Percentiles rank a stretch among this genome's conserved stretches.
phyloP scores from a whole-genome alignment of 2,888 invertebrate genomes.

The Cantharis flavilabris region DNA sequence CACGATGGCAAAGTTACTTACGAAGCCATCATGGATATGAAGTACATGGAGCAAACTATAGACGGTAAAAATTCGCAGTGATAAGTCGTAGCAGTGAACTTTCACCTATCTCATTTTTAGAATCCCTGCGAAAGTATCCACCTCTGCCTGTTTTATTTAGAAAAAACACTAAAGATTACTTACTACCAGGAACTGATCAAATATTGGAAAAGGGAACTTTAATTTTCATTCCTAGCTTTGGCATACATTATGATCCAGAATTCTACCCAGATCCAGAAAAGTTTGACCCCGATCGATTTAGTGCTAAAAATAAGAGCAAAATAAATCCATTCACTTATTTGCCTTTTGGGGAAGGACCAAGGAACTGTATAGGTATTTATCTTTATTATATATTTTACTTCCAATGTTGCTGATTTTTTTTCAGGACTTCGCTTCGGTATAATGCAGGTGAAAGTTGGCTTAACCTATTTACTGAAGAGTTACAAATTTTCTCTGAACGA shows the following conservation, averaged over 20 bases:
- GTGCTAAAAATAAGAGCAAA: slow-evolving; percentile 53
- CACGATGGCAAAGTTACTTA: slow-evolving; percentile 54
- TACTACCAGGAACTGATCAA: slow-evolving; percentile 8
- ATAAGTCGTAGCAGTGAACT: neutral
- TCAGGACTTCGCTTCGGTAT: slow-evolving; percentile 35
- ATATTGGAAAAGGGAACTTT: slow-evolving; percentile 10
- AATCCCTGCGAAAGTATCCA: slow-evolving; percentile 26
- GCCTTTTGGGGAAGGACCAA: slow-evolving; percentile 64
- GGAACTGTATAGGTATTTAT: slow-evolving; percentile 61
- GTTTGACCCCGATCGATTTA: slow-evolving; percentile 21
- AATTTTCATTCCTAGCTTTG: slow-evolving; percentile 8
- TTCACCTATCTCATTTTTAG: slow-evolving; percentile 32
- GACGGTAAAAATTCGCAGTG: slow-evolving; percentile 14
- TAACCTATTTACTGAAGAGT: slow-evolving; percentile 27
- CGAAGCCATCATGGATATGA: slow-evolving; percentile 56
- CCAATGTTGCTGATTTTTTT: neutral
- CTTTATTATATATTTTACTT: neutral
- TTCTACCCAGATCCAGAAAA: slow-evolving; percentile 19
- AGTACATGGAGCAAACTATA: slow-evolving; percentile 57
- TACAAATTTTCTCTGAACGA: slow-evolving; percentile 27
- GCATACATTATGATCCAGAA: slow-evolving; percentile 14
- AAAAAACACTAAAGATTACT: slow-evolving; percentile 3
- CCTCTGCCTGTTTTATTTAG: slow-evolving; percentile 11
- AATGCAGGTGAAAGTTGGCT: slow-evolving; percentile 35
- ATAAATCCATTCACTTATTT: slow-evolving; percentile 61